phyloP scores from a whole-genome alignment of 2,888 invertebrate genomes.

The Yponomeuta evonymella region DNA sequence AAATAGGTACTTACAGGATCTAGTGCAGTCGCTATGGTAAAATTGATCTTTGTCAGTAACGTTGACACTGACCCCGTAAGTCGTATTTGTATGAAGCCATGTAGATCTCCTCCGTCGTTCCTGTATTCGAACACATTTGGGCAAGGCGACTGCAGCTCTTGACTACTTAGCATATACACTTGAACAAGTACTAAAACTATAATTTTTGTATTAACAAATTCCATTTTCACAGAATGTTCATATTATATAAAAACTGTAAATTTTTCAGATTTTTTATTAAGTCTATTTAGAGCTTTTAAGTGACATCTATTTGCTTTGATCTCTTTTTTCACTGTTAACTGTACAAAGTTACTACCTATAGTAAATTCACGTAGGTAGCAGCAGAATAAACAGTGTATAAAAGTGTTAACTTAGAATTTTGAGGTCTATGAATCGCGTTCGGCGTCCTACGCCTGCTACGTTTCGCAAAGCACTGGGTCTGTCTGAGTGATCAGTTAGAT shows the following conservation, averaged over 20 bases:
- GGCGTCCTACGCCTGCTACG: slow-evolving; percentile 1
- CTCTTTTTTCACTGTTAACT: neutral
- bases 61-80: slow-evolving; percentile 36
- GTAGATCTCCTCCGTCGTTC: slow-evolving; percentile 37
- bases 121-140: slow-evolving; percentile 49
- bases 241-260: neutral
- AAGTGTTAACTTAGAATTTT: neutral
- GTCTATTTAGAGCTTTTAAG: neutral
- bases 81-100: slow-evolving; percentile 42
- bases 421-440: neutral
- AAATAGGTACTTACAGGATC: slow-evolving; percentile 38
- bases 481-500: neutral
- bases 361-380: neutral
- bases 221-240: slow-evolving; percentile 6
- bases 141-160: slow-evolving; percentile 47
- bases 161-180: slow-evolving; percentile 33
- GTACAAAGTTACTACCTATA: neutral
- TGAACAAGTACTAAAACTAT: slow-evolving; percentile 32
- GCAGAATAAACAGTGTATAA: neutral
- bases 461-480: neutral
- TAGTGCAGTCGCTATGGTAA: slow-evolving; percentile 44
- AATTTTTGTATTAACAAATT: neutral
- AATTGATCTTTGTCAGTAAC: slow-evolving; percentile 40
- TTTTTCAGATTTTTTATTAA: neutral
- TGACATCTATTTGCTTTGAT: neutral